Conservation (phyloP, 2,113 vertebrate genomes). For the Motacilla alba region DNA sequence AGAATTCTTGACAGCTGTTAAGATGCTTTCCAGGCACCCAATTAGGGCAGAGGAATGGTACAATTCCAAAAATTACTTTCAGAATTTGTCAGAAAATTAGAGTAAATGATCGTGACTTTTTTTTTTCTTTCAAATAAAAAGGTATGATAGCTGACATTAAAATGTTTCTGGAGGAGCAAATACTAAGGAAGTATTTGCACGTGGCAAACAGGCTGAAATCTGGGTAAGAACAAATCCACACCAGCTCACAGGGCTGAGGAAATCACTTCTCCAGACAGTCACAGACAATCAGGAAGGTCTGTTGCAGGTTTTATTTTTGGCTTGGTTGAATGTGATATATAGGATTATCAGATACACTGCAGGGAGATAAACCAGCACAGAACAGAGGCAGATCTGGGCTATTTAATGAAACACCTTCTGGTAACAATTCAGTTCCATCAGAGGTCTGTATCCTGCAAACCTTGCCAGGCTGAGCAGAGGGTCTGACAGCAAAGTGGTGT, state of each 20-base stretch:
- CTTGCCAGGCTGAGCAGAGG: neutral
- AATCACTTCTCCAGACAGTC: neutral
- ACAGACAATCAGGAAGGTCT: slow-evolving; percentile 28
- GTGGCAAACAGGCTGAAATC: neutral
- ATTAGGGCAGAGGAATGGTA: neutral
- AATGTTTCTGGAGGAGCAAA: neutral
- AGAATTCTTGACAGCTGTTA: slow-evolving; percentile 28
- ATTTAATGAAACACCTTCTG: slow-evolving; percentile 61
- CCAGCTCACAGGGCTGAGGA: neutral
- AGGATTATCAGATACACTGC: slow-evolving; percentile 19
- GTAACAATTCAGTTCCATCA: neutral
- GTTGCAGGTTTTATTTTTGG: slow-evolving; percentile 48
- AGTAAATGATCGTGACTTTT: neutral
- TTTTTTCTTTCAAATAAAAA: neutral
- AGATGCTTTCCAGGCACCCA: slow-evolving; percentile 1
- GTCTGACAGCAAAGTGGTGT: neutral
- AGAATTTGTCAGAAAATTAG: slow-evolving; percentile 13
- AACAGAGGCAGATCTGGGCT: slow-evolving; percentile 13
- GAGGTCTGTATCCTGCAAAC: neutral
- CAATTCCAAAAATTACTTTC: neutral
- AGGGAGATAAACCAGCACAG: neutral
- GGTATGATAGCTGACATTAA: neutral
- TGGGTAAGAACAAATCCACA: neutral
- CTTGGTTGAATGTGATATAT: neutral
- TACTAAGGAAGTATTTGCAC: neutral